Evolutionary conservation across 2,797 vertebrate genomes (phyloP).

Genomic region (Dicrostonyx torquatus): DNA sequence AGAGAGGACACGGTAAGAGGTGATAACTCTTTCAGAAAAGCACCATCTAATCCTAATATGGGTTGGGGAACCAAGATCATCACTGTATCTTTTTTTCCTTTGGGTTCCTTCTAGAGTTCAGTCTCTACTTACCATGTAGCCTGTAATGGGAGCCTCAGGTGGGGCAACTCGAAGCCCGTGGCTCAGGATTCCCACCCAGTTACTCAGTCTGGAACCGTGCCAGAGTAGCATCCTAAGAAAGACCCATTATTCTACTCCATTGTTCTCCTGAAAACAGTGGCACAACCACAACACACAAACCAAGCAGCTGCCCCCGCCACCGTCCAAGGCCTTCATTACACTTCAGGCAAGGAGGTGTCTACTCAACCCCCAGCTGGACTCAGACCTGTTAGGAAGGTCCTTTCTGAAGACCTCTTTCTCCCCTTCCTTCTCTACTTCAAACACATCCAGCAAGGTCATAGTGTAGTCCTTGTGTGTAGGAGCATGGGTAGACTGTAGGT

Average conservation of each 20-base stretch:
- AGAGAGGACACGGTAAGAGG: constrained; percentile 13
- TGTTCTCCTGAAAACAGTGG: not conserved
- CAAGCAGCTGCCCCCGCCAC: not conserved
- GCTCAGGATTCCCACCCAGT: constrained; percentile 95
- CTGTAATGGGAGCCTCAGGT: constrained; percentile 93
- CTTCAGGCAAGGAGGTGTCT: not conserved
- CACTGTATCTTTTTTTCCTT: not conserved
- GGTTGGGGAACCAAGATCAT: not conserved
- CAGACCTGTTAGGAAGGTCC: constrained; percentile 90
- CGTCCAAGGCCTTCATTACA: not conserved
- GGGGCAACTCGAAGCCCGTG: constrained; percentile 93
- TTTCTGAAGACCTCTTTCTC: constrained; percentile 88
- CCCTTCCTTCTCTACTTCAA: constrained; percentile 88
- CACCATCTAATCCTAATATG: constrained; percentile 9
- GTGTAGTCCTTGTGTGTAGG: constrained; percentile 91
- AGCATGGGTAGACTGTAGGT: constrained; percentile 92
- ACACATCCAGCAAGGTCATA: constrained; percentile 91
- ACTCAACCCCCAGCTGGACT: not conserved
- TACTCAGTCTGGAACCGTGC: constrained; percentile 94
- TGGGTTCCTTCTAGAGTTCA: not conserved
- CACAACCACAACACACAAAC: not conserved
- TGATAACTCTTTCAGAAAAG: not conserved
- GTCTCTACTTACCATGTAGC: constrained; percentile 91
- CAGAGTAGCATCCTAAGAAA: constrained; percentile 91
- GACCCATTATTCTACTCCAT: not conserved